Percentiles rank a stretch among this genome's conserved stretches.
These are phyloP conservation scores for Carapus acus DNA, from an alignment of 2,797 vertebrate species.

Conservation along the genomic window DNA sequence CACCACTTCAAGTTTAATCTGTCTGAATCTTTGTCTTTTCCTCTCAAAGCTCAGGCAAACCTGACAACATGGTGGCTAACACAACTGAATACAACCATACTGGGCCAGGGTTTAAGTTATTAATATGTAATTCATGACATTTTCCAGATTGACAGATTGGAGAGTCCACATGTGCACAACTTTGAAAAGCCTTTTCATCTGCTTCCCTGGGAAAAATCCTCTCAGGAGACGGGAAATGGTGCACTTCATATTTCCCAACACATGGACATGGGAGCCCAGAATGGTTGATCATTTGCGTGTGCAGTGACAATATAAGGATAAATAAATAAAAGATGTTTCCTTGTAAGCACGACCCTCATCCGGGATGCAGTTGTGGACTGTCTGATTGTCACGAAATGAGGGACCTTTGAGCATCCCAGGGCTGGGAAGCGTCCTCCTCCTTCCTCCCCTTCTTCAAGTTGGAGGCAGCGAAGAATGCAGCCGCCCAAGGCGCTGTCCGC, in stretches of 20 bases:
- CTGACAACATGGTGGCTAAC: no score
- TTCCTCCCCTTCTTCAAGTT: conserved; percentile 13
- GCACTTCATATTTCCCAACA: conserved; percentile 7
- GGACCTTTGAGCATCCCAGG: neutral
- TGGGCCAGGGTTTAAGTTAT: no score
- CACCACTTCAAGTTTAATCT: no score
- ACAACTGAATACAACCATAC: no score
- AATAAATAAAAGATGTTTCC: no score
- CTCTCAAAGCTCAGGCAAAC: no score
- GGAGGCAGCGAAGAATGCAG: conserved; percentile 6
- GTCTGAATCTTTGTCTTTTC: no score
- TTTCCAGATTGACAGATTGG: no score
- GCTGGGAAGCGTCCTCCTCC: conserved; percentile 1
- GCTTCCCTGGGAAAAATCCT: neutral
- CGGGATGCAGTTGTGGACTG: neutral
- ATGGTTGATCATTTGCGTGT: neutral
- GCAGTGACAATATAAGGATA: no score
- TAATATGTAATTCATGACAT: no score
- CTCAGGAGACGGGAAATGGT: neutral
- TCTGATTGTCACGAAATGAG: neutral
- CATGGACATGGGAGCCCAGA: conserved; percentile 6
- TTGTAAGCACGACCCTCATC: neutral
- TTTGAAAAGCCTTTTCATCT: neutral
- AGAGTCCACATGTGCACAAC: no score
- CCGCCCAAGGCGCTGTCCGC: conserved; percentile 25